Percentiles rank a stretch among this genome's conserved stretches.
Evolutionary conservation across 2,113 vertebrate genomes (phyloP).

Genomic region (Anoura caudifer): DNA sequence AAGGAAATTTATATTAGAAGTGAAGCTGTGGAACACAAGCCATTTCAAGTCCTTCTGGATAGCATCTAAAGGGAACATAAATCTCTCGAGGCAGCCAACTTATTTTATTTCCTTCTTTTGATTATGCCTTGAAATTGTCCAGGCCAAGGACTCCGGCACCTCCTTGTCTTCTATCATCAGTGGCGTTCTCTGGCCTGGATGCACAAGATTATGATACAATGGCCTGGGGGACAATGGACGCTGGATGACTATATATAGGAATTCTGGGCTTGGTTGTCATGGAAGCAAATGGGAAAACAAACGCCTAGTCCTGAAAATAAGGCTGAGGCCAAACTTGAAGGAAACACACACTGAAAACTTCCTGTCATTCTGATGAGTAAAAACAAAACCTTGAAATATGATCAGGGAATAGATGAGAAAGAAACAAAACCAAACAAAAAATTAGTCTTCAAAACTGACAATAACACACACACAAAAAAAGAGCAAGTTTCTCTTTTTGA

Average conservation of each 20-base stretch:
- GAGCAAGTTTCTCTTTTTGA: background rate
- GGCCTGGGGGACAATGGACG: slow-evolving; percentile 59
- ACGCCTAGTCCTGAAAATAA: slow-evolving; percentile 72
- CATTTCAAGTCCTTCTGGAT: slow-evolving; percentile 35
- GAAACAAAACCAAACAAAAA: slow-evolving; percentile 23
- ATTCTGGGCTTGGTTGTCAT: slow-evolving; percentile 66
- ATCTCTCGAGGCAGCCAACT: slow-evolving; percentile 26
- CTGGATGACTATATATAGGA: slow-evolving; percentile 72
- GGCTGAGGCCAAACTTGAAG: slow-evolving; percentile 66
- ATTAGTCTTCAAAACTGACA: slow-evolving; percentile 4
- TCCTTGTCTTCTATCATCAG: slow-evolving; percentile 46
- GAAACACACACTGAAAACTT: slow-evolving; percentile 75
- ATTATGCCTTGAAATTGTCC: slow-evolving; percentile 62
- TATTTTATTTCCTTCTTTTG: slow-evolving; percentile 67
- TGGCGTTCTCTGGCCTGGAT: slow-evolving; percentile 53
- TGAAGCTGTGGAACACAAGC: slow-evolving; percentile 7
- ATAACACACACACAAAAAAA: background rate
- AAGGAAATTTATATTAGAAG: slow-evolving; percentile 18
- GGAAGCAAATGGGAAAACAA: slow-evolving; percentile 70
- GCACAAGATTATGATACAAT: slow-evolving; percentile 65
- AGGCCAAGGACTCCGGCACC: slow-evolving; percentile 48
- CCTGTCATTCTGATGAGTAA: slow-evolving; percentile 73
- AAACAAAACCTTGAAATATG: slow-evolving; percentile 72
- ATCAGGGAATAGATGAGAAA: slow-evolving; percentile 43
- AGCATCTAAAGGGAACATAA: slow-evolving; percentile 19